Percentiles rank a stretch among this genome's conserved stretches.
phyloP scores from a whole-genome alignment of 2,888 invertebrate genomes.

The Lacanobia oleracea region DNA sequence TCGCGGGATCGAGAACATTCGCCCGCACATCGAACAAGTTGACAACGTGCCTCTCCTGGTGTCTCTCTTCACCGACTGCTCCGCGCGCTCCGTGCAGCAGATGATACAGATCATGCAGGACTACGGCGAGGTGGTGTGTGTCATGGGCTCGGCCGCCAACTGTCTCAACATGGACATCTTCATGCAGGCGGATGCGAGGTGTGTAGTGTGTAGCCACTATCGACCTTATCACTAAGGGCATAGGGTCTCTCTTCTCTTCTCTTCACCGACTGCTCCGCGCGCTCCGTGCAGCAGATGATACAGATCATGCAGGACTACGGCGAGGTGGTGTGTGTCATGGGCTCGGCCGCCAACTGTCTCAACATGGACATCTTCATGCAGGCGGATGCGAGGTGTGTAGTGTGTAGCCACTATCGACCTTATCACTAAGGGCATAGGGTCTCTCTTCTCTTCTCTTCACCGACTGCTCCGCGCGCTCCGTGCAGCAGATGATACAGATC shows the following conservation, averaged over 20 bases:
- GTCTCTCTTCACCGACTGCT: constrained; percentile 99
- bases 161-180: constrained; percentile 97
- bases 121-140: constrained; percentile 98
- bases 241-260: constrained; percentile 80
- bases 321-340: constrained; percentile 98
- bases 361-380: constrained; percentile 98
- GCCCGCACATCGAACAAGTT: constrained; percentile 98
- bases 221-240: not conserved
- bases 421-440: not conserved
- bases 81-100: constrained; percentile 96
- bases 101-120: constrained; percentile 99
- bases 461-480: constrained; percentile 98
- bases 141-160: constrained; percentile 97
- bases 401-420: not conserved
- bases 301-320: constrained; percentile 98
- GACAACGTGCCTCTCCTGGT: constrained; percentile 99
- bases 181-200: constrained; percentile 97
- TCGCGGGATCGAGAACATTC: constrained; percentile 98
- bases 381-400: constrained; percentile 94
- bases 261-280: constrained; percentile 99
- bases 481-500: constrained; percentile 97
- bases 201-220: not conserved
- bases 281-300: constrained; percentile 97
- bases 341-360: constrained; percentile 96
- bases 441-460: constrained; percentile 93